A percentile compares a stretch with the other conserved stretches of the same genome.
Conservation (phyloP, 2,888 invertebrate genomes). For the Heliconius aoede region DNA sequence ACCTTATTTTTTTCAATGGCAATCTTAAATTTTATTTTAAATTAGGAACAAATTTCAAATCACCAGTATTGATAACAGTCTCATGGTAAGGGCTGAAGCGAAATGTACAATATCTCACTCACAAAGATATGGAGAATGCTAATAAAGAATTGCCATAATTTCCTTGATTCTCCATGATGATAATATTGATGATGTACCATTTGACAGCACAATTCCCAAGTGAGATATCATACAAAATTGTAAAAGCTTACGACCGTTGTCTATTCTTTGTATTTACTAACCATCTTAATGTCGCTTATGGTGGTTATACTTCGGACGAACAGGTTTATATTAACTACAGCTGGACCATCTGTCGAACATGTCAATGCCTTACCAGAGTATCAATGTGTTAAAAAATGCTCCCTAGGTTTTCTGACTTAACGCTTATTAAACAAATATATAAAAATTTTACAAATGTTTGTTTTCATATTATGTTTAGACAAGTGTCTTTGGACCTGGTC, state of each 20-base stretch:
- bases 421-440: neutral
- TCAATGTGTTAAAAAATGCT: conserved; percentile 10
- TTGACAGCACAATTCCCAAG: conserved; percentile 23
- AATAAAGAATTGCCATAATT: neutral
- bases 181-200: neutral
- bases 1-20: neutral
- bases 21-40: neutral
- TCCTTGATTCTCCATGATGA: neutral
- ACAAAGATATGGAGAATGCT: neutral
- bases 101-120: conserved; percentile 50
- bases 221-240: conserved; percentile 48
- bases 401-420: neutral
- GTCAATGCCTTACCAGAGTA: conserved; percentile 47
- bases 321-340: conserved; percentile 98
- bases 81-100: conserved; percentile 50
- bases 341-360: conserved; percentile 93
- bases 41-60: conserved; percentile 21
- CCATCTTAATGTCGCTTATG: conserved; percentile 99
- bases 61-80: conserved; percentile 49
- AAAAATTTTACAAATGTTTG: neutral
- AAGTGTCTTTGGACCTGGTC: neutral
- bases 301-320: conserved; percentile 99
- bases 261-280: conserved; percentile 85
- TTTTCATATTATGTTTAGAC: neutral
- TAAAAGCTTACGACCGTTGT: conserved; percentile 48